phyloP scores from a whole-genome alignment of 2,888 invertebrate species.

The Petrolisthes manimaculis region DNA sequence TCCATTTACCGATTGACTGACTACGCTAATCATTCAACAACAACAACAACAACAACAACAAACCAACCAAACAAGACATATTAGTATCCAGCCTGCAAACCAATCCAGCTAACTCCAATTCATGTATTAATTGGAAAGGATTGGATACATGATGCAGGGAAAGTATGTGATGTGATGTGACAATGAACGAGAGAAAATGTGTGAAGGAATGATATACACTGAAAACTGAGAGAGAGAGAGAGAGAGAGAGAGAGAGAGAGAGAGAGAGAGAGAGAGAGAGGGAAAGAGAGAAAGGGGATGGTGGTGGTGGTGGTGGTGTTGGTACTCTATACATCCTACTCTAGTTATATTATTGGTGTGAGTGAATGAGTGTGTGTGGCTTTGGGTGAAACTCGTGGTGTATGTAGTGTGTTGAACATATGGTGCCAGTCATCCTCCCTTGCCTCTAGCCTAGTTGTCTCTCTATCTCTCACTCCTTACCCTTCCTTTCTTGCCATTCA shows the following conservation, averaged over 20 bases:
- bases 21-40: too few relatives aligned
- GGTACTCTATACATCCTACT: too few relatives aligned
- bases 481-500: neutral
- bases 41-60: too few relatives aligned
- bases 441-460: neutral
- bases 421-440: neutral
- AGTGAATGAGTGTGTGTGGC: too few relatives aligned
- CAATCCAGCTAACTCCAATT: too few relatives aligned
- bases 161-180: neutral
- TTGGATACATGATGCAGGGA: neutral
- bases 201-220: neutral
- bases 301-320: neutral
- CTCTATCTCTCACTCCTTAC: neutral
- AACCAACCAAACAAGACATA: too few relatives aligned
- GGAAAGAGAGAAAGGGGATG: neutral
- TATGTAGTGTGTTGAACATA: neutral
- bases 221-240: neutral
- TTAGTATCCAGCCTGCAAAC: too few relatives aligned
- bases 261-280: neutral
- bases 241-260: neutral
- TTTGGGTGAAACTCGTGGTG: neutral
- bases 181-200: neutral
- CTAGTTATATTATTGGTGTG: too few relatives aligned
- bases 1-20: too few relatives aligned
- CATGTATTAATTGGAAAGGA: neutral